Conservation (phyloP, 64 coral and sea anemone genomes). For the Pocillopora damicornis region DNA sequence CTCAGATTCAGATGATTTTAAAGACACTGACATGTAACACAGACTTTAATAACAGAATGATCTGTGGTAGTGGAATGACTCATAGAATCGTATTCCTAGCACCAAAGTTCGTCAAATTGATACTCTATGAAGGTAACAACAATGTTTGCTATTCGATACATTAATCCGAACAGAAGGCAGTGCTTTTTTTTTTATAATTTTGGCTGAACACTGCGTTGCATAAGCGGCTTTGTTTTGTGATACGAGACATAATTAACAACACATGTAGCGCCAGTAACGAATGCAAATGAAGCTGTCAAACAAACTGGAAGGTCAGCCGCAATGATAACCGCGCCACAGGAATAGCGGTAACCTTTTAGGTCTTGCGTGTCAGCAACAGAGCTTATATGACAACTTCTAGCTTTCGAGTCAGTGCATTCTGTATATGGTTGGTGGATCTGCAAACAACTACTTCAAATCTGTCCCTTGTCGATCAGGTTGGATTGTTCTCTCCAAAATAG, state of each 20-base stretch:
- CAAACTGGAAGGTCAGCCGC: no score
- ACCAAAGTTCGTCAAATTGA: not conserved
- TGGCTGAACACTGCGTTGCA: not conserved
- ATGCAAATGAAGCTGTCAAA: not conserved
- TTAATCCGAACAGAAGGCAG: not conserved
- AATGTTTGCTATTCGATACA: not conserved
- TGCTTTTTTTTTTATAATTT: not conserved
- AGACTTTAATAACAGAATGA: not conserved
- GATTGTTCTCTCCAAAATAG: no score
- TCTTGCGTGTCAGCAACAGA: not conserved
- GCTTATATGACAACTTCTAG: no score
- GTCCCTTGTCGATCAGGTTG: no score
- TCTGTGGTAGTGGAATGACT: constrained; percentile 7
- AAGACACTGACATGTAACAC: not conserved
- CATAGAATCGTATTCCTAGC: constrained; percentile 29
- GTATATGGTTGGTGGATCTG: no score
- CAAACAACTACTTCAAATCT: no score
- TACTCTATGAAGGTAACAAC: not conserved
- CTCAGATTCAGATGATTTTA: constrained; percentile 40
- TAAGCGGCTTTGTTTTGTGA: constrained; percentile 5
- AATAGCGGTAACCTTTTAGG: not conserved
- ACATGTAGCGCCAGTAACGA: not conserved
- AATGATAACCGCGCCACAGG: not conserved
- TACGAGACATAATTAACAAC: not conserved
- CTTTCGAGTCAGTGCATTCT: no score